Evolutionary conservation across 2,113 vertebrate genomes (phyloP).

Genomic region (Sisor rabdophorus): DNA sequence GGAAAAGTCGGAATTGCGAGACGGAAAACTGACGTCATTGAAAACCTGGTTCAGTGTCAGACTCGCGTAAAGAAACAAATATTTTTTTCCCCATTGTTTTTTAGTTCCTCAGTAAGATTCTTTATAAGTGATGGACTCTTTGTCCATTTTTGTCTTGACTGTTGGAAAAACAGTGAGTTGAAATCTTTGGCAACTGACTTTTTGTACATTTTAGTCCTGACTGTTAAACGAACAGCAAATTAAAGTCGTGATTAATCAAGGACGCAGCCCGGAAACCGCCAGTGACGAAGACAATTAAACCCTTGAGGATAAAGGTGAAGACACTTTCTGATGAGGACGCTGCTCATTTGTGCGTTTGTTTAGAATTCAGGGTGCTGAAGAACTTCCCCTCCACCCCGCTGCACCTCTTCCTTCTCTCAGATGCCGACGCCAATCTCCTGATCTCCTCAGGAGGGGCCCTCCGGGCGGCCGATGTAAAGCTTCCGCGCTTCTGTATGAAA

Average conservation of each 20-base stretch:
- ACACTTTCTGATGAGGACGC: not conserved
- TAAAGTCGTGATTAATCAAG: not conserved
- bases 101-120: too few species aligned
- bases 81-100: too few species aligned
- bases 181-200: not conserved
- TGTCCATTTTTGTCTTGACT: too few species aligned
- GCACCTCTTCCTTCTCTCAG: not conserved
- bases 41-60: too few species aligned
- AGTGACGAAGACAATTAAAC: constrained; percentile 7
- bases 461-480: constrained; percentile 32
- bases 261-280: not conserved
- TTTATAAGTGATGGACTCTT: too few species aligned
- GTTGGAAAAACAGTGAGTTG: too few species aligned
- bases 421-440: constrained; percentile 37
- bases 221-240: too few species aligned
- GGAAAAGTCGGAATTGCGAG: too few species aligned
- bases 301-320: not conserved
- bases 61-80: too few species aligned
- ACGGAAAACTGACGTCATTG: too few species aligned
- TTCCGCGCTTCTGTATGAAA: constrained; percentile 36
- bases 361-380: constrained; percentile 29
- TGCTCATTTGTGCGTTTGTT: not conserved
- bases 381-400: constrained; percentile 14
- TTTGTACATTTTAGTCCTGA: not conserved
- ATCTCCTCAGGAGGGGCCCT: constrained; percentile 30